Percentiles rank a stretch among this genome's conserved stretches.
These are phyloP conservation scores for Aphelinus certus DNA, from an alignment of 1,140 invertebrate genomes.

Conservation along the genomic window DNA sequence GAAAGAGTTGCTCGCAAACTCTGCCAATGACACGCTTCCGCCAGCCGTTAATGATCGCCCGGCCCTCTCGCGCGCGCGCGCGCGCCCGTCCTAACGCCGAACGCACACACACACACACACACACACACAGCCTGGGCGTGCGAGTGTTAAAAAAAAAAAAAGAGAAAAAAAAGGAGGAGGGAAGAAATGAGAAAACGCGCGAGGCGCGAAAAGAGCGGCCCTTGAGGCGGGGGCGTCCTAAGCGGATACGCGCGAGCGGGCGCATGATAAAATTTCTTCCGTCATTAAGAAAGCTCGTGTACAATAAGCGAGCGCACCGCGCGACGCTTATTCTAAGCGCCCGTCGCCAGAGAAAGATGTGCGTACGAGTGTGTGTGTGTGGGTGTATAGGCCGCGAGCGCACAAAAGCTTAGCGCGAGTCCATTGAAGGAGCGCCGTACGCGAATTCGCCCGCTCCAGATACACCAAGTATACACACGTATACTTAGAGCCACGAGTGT, in stretches of 20 bases:
- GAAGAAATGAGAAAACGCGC: background rate
- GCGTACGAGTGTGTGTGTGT: background rate
- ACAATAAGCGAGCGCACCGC: background rate
- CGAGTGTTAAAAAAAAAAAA: background rate
- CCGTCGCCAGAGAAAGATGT: constrained; percentile 15
- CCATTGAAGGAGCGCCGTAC: constrained; percentile 19
- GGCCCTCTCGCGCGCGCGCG: too few relatives aligned
- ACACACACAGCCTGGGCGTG: background rate
- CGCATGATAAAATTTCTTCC: constrained; percentile 40
- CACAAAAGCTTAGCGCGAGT: constrained; percentile 13
- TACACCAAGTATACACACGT: too few relatives aligned
- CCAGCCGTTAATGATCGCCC: background rate
- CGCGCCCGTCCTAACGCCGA: too few relatives aligned
- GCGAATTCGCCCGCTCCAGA: too few relatives aligned
- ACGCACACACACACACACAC: too few relatives aligned
- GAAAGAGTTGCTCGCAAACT: background rate
- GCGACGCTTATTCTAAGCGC: constrained; percentile 23
- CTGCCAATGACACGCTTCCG: constrained; percentile 34
- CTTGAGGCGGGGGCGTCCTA: background rate
- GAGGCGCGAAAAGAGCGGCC: too few relatives aligned
- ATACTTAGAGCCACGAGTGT: too few relatives aligned
- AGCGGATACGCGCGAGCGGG: constrained; percentile 28
- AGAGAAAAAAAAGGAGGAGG: background rate
- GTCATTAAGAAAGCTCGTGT: constrained; percentile 37
- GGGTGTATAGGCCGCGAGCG: background rate